Percentiles rank a stretch among this genome's conserved stretches.
Conservation (phyloP, 2,888 invertebrate genomes). For the Euplagia quadripunctaria region DNA sequence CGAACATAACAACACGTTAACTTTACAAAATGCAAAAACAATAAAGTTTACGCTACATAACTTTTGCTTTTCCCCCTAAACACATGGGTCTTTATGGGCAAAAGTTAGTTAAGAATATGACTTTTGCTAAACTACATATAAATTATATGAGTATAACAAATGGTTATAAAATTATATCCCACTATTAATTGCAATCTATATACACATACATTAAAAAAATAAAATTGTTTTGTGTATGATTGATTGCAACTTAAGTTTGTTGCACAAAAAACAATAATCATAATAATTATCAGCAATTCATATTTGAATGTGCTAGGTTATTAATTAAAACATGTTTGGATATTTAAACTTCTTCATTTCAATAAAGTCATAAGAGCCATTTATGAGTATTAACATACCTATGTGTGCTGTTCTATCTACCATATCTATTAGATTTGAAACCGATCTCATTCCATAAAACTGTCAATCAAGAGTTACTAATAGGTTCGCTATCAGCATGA, state of each 20-base stretch:
- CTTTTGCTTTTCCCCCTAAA: too few species aligned
- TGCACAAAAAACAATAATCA: background rate
- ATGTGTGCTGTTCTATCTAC: background rate
- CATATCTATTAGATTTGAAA: conserved; percentile 12
- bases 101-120: too few species aligned
- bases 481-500: conserved; percentile 43
- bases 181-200: too few species aligned
- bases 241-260: background rate
- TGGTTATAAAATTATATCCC: too few species aligned
- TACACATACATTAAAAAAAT: too few species aligned
- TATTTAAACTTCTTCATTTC: background rate
- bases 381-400: background rate
- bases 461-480: conserved; percentile 51
- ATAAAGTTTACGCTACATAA: too few species aligned
- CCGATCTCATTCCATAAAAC: conserved; percentile 26
- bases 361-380: background rate
- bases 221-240: background rate
- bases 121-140: too few species aligned
- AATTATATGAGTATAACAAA: too few species aligned
- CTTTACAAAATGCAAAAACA: too few species aligned
- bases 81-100: too few species aligned
- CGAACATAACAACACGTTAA: too few species aligned
- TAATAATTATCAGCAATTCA: background rate
- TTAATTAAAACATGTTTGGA: background rate
- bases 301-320: background rate